A percentile compares a stretch with the other conserved stretches of the same genome.
phyloP scores from a whole-genome alignment of 2,113 vertebrate genomes.

The Nerophis ophidion region DNA sequence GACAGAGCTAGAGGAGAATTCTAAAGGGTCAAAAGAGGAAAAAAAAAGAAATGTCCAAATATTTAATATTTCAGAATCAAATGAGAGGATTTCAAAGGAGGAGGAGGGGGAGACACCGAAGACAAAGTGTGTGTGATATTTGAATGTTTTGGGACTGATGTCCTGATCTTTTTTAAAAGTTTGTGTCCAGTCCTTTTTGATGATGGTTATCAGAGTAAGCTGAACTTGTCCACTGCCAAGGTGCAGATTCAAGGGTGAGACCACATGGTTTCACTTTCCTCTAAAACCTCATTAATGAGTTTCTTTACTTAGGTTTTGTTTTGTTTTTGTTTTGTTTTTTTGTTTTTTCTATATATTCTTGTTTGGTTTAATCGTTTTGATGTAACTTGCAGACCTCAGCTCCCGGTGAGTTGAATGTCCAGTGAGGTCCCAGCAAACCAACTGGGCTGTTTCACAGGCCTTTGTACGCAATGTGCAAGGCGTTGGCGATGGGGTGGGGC shows the following conservation, averaged over 20 bases:
- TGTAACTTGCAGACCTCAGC: slow-evolving; percentile 56
- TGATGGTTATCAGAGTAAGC: slow-evolving; percentile 68
- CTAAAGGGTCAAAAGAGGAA: slow-evolving; percentile 54
- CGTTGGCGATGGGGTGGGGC: slow-evolving; percentile 50
- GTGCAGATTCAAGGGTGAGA: slow-evolving; percentile 65
- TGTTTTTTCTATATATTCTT: slow-evolving; percentile 29
- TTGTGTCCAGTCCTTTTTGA: slow-evolving; percentile 69
- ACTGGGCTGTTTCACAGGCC: slow-evolving; percentile 57
- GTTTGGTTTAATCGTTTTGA: slow-evolving; percentile 37
- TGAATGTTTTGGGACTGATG: slow-evolving; percentile 73
- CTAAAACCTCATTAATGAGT: slow-evolving; percentile 68
- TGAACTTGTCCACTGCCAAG: slow-evolving; percentile 74
- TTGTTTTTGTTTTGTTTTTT: slow-evolving; percentile 27
- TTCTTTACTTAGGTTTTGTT: slow-evolving; percentile 17
- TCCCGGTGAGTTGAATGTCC: slow-evolving; percentile 61
- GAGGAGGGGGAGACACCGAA: slow-evolving; percentile 68
- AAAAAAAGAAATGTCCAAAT: slow-evolving; percentile 67
- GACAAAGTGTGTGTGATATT: slow-evolving; percentile 70
- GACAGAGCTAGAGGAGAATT: slow-evolving; percentile 59
- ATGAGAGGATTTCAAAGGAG: slow-evolving; percentile 66
- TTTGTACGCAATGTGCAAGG: slow-evolving; percentile 51
- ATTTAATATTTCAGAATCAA: slow-evolving; percentile 71
- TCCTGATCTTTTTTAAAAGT: slow-evolving; percentile 75
- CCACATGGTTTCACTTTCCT: slow-evolving; percentile 62
- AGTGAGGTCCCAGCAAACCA: slow-evolving; percentile 51